Evolutionary conservation across 1,140 invertebrate genomes (phyloP), one percentile per base, ranked within the genome.

Genomic region (Scaptomyza montana): DNA sequence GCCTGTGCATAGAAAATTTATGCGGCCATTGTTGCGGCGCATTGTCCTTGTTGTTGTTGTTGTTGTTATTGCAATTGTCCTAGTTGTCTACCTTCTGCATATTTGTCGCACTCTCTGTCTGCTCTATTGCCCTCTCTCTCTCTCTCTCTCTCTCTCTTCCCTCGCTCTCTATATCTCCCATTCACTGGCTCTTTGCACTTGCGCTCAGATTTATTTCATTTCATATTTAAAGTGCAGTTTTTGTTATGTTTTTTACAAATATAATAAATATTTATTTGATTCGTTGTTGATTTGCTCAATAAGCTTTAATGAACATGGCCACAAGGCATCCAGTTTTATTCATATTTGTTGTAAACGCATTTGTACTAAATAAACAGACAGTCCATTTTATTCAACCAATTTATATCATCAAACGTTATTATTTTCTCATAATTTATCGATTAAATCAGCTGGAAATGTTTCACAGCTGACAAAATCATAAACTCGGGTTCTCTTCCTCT

Each of bases 401-500:
- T 74, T 74, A 54, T 65, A 65, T 16, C 77, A 89, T 84, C 84
- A 74, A 75, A 87, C 77, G 63, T 60, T 66, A 84, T 87, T 89
- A 87, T 87, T 69, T 89, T 62, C 84, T 66, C 84, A 80, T 87
- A 89, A 87, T 89, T 87, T 89, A 84, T 84, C 79, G 84, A 87
- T 87, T 89, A 77, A 89, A 87, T 87, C 84, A 87, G 84, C 74
- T 89, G 76, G 84, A 89, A 87, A 87, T 87, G 84, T 80, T 84
- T 89, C 84, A 82, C 78, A 78, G 84, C 78, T 87, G 84, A 87
- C 82, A 87, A 87, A 87, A 87, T 87, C 82, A 89, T 87, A 87
- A 77, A 89, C 82, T 85, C 81, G 5, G 36, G 9, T 33, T 45
- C 19, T 51, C 7, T 55, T 45, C 53, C 56, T 72, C 39, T 62